A percentile compares a stretch with the other conserved stretches of the same genome.
phyloP scores from a whole-genome alignment of 92 coral and sea anemone species.

The Blastomussa wellsi region DNA sequence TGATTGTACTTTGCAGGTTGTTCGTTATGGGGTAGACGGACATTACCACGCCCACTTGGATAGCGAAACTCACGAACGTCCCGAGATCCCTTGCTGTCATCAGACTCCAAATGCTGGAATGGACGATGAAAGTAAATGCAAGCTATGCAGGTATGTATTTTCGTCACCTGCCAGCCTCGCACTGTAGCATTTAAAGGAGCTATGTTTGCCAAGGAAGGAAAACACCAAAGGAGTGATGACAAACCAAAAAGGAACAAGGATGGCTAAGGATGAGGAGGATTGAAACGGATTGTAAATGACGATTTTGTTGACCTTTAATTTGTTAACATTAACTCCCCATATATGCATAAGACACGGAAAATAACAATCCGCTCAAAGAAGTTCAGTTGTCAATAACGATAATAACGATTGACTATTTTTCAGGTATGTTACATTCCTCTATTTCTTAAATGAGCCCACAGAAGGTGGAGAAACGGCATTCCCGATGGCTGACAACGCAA shows the following conservation, averaged over 20 bases:
- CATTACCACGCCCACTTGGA: conserved; percentile 97
- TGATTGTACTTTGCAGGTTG: conserved; percentile 65
- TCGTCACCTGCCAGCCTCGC: not conserved
- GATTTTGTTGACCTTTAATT: no score
- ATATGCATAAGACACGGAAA: no score
- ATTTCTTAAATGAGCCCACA: conserved; percentile 85
- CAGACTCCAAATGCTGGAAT: conserved; percentile 47
- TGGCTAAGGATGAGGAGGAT: no score
- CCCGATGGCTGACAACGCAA: conserved; percentile 91
- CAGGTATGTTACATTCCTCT: conserved; percentile 90
- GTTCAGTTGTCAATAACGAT: no score
- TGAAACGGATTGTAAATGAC: no score
- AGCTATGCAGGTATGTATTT: conserved; percentile 81
- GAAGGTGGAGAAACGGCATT: conserved; percentile 98
- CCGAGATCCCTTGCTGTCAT: conserved; percentile 91
- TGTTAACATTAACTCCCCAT: no score
- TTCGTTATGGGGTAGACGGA: conserved; percentile 89
- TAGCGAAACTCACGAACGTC: conserved; percentile 89
- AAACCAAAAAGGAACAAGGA: no score
- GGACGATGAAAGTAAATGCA: conserved; percentile 60
- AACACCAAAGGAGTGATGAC: no score
- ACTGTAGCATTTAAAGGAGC: not conserved
- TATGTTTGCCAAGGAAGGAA: no score
- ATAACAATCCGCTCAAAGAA: no score
- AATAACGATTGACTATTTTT: not conserved